phyloP scores from a whole-genome alignment of 2,113 vertebrate genomes.

The Lynx canadensis region DNA sequence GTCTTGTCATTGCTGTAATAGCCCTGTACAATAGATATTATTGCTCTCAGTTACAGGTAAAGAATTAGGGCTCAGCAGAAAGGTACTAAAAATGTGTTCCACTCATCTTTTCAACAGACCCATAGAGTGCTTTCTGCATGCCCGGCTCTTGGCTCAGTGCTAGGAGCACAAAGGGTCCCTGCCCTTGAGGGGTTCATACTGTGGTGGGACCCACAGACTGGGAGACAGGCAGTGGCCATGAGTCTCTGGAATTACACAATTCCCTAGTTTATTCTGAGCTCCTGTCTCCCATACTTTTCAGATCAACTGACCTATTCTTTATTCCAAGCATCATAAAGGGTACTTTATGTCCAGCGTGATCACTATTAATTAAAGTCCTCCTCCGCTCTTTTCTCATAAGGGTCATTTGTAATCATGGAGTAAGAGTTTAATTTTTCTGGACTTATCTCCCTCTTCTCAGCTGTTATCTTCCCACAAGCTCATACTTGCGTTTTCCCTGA shows the following conservation, averaged over 20 bases:
- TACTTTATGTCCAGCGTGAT: neutral
- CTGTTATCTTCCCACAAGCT: neutral
- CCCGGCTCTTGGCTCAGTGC: neutral
- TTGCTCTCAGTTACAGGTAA: neutral
- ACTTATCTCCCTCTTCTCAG: neutral
- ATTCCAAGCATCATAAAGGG: neutral
- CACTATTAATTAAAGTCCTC: neutral
- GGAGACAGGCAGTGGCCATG: neutral
- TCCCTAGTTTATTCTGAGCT: neutral
- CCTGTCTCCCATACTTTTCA: neutral
- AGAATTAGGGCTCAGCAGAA: neutral
- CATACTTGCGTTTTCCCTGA: neutral
- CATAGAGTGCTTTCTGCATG: neutral
- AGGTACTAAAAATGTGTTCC: constrained; percentile 6
- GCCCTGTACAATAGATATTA: neutral
- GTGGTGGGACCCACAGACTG: neutral
- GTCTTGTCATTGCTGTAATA: neutral
- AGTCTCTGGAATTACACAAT: neutral
- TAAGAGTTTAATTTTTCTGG: neutral
- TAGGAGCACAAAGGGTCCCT: neutral
- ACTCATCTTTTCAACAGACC: neutral
- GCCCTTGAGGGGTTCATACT: neutral
- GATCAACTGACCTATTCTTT: neutral
- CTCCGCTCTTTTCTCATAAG: neutral
- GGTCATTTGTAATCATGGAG: neutral